phyloP scores from a whole-genome alignment of 2,797 vertebrate species.

The Sciurus vulgaris region DNA sequence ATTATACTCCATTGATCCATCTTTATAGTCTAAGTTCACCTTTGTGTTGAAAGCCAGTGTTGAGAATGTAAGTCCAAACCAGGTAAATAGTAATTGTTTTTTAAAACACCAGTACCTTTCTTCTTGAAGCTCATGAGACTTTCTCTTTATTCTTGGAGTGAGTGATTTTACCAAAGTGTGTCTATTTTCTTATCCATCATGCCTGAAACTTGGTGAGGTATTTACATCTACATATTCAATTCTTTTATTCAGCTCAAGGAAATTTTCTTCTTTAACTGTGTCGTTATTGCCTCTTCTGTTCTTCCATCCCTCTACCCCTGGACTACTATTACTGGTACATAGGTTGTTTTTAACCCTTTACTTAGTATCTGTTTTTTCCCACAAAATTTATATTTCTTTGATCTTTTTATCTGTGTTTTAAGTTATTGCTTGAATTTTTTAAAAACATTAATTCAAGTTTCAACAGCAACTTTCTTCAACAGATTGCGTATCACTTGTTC shows the following conservation, averaged over 20 bases:
- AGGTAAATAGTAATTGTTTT: background rate
- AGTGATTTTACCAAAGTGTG: background rate
- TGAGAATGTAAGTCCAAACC: background rate
- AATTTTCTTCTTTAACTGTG: background rate
- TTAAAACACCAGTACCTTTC: background rate
- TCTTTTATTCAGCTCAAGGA: background rate
- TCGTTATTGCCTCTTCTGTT: background rate
- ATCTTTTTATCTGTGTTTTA: background rate
- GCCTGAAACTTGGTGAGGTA: background rate
- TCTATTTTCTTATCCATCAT: background rate
- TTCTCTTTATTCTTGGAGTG: background rate
- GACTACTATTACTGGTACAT: background rate
- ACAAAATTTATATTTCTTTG: constrained; percentile 3
- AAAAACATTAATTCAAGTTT: background rate
- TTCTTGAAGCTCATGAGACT: background rate
- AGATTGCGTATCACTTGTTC: background rate
- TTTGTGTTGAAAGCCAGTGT: background rate
- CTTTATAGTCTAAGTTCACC: background rate
- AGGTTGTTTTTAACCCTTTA: background rate
- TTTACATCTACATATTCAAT: background rate
- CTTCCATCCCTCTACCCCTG: background rate
- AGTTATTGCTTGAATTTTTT: constrained; percentile 16
- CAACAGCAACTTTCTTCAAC: background rate
- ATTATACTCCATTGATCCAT: background rate
- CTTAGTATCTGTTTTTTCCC: background rate